A percentile compares a stretch with the other conserved stretches of the same genome.
Evolutionary conservation across 2,888 invertebrate species (phyloP).

Genomic region (Plagiodera versicolora): DNA sequence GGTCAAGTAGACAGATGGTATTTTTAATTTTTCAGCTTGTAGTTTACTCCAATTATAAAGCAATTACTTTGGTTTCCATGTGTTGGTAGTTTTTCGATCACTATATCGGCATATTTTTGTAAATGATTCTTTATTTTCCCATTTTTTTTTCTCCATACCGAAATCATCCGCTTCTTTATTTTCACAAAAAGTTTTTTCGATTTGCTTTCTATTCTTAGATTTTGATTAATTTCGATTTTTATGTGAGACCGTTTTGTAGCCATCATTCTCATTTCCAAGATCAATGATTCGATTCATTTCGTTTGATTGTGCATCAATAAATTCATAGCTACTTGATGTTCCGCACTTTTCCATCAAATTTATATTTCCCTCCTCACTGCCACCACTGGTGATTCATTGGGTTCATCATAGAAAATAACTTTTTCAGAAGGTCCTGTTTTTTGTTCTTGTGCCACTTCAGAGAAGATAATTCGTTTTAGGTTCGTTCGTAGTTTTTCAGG

Average conservation of each 20-base stretch:
- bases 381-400: not conserved
- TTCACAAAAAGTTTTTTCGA: not conserved
- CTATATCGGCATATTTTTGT: not conserved
- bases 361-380: conserved; percentile 2
- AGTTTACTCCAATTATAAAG: conserved; percentile 3
- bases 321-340: not conserved
- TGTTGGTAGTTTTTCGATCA: conserved; percentile 6
- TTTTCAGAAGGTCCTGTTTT: too few relatives aligned
- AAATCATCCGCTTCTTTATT: not conserved
- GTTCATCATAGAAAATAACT: not conserved
- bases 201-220: not conserved
- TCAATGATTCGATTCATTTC: not conserved
- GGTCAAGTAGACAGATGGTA: not conserved
- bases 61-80: too few relatives aligned
- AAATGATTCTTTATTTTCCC: not conserved
- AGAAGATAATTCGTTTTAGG: too few relatives aligned
- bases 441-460: too few relatives aligned
- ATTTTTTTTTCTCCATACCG: not conserved
- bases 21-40: not conserved
- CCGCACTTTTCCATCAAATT: not conserved
- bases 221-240: not conserved
- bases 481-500: too few relatives aligned
- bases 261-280: conserved; percentile 1
- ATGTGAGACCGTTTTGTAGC: not conserved
- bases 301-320: not conserved